Evolutionary conservation across 1,140 invertebrate species (phyloP).

Genomic region (Drosophila neocordata): DNA sequence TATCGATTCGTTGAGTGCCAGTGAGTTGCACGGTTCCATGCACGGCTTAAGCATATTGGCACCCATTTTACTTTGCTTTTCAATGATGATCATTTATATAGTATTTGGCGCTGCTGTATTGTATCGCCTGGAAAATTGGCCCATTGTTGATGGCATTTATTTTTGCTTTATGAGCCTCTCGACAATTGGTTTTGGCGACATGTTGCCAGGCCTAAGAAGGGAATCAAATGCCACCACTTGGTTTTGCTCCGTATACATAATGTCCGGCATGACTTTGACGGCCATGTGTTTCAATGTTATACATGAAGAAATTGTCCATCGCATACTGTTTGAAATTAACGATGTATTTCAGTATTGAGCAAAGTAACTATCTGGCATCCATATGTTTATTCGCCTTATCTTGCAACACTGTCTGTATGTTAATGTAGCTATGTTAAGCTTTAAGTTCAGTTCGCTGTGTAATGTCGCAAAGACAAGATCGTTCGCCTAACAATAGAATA

Average conservation of each 20-base stretch:
- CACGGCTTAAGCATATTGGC: conserved; percentile 90
- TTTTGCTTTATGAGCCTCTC: conserved; percentile 97
- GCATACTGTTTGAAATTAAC: too few relatives aligned
- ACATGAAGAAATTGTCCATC: conserved; percentile 95
- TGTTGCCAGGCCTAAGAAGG: conserved; percentile 90
- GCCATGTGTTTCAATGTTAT: conserved; percentile 99
- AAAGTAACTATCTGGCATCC: too few relatives aligned
- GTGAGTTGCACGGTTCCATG: conserved; percentile 89
- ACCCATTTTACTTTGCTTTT: conserved; percentile 89
- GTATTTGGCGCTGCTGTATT: conserved; percentile 94
- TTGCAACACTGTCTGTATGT: too few relatives aligned
- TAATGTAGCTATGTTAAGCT: too few relatives aligned
- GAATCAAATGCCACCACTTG: conserved; percentile 87
- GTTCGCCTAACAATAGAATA: too few relatives aligned
- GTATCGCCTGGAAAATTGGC: conserved; percentile 93
- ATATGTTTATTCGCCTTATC: too few relatives aligned
- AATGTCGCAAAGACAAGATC: too few relatives aligned
- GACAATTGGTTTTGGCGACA: conserved; percentile 96
- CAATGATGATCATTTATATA: conserved; percentile 92
- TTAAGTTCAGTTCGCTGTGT: too few relatives aligned
- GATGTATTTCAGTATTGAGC: too few relatives aligned
- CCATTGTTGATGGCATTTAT: conserved; percentile 94
- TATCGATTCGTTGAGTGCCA: conserved; percentile 88
- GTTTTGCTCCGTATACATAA: conserved; percentile 97
- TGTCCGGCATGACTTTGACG: conserved; percentile 97